Evolutionary conservation across 2,113 vertebrate species (phyloP).

Genomic region (Atlantisia rogersi): DNA sequence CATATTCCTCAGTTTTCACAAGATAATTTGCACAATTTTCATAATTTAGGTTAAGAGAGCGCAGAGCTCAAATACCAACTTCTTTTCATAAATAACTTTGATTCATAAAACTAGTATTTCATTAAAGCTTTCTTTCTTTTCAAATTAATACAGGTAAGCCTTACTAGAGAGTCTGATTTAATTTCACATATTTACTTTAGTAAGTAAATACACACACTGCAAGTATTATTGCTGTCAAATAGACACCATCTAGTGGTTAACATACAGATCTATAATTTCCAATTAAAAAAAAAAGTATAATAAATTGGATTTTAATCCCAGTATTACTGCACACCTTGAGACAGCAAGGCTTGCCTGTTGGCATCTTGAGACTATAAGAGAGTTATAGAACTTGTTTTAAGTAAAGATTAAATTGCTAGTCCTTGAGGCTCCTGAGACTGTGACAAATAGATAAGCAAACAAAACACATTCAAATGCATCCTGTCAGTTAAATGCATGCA

Average conservation of each 20-base stretch:
- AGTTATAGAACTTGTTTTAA: not conserved
- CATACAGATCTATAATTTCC: not conserved
- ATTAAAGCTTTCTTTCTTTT: not conserved
- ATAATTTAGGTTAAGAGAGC: not conserved
- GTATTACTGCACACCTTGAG: not conserved
- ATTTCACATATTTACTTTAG: not conserved
- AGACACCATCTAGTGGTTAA: conserved; percentile 13
- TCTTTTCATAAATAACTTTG: not conserved
- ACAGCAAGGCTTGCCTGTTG: not conserved
- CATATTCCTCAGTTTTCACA: not conserved
- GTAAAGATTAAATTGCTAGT: not conserved
- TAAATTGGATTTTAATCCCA: not conserved
- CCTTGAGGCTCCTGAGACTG: not conserved
- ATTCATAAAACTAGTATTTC: not conserved
- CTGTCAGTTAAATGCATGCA: not conserved
- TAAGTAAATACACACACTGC: not conserved
- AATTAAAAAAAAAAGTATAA: not conserved
- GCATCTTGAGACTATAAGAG: not conserved
- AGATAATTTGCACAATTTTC: not conserved
- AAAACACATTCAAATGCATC: not conserved
- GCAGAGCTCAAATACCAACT: not conserved
- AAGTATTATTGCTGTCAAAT: not conserved
- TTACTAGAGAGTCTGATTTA: not conserved
- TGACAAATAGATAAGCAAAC: not conserved
- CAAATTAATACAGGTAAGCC: not conserved